Base-by-base conservation (phyloP, 2,113 vertebrate species). In the Entelurus aequoreus region DNA sequence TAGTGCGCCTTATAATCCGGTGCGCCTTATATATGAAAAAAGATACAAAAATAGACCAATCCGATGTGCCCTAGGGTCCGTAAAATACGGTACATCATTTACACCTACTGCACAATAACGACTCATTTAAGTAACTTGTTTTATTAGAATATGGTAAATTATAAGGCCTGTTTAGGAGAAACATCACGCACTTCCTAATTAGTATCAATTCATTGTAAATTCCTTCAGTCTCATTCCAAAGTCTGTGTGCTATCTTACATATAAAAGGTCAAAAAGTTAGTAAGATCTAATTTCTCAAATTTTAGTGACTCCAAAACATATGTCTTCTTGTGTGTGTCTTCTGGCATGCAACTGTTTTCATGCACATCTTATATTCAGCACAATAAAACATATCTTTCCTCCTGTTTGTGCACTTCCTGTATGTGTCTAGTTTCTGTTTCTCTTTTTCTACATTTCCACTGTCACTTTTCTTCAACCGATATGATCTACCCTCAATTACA, bases 371-470 rank as follows among this genome's bases (percentile, higher is more conserved):
- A 81, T 91, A 83, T 79, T 87, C 78, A 73, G 72, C 80, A 89
- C 85, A 81, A 98, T 94, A 96, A 98, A 96, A 94, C 84, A 70
- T 77, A 72, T 82, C 79, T 79, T 91, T 86, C 63, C 58, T 74
- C 63, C 86, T 86, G n/a, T 56, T 78, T 87, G 80, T 80, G 80
- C 74, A 47, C 55, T 74, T 79, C 49, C 60, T 76, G 7, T 69
- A 15, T 68, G 57, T 76, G 66, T 79, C 58, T 36, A 46, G 0
- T 5, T 61, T 67, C 54, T 71, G 6, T 63, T 75, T 62, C n/a
- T 44, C 46, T 60, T 56, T 62, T 15, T 6, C 37, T 50, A 3
- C 21, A 4, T 11, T 53, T 50, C 48, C 48, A 48, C 58, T 49
- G 28, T 36, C 14, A 57, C 46, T 48, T 61, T 61, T 35, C 6